Evolutionary conservation across 2,113 vertebrate genomes (phyloP), one percentile per base, ranked within the genome.

Genomic region (Macquaria australasica): DNA sequence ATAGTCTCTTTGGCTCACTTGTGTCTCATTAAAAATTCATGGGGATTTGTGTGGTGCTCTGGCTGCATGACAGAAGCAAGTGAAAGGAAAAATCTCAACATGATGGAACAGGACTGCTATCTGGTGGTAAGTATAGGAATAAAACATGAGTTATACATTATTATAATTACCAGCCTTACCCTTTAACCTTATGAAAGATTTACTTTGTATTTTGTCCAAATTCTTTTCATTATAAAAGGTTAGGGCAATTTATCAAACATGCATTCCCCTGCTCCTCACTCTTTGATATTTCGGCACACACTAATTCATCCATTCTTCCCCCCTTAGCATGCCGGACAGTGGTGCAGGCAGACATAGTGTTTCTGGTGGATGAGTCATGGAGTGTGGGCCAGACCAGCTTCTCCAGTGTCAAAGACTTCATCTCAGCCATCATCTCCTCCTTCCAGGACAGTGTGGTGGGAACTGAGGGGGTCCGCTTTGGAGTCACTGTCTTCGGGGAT

Each of bases 361-460:
- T 98, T 92, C 93, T 98, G 1, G 93, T 97, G 91, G 97, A 97
- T 64, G 96, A 95, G 25, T 97, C 96, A 0, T 93, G 95, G 95
- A 89, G 87, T 0, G 8, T 95, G 0, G 96, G 95, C 20, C 90
- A 84, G 34, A 89, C 51, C 62, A 95, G 93, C 83, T 96, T 96
- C 79, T 73, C 1, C 82, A 85, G 83, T 51, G 87, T 97, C 56
- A 96, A 94, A 87, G 96, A 95, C 86, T 97, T 98, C 80, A 87
- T 98, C 53, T 66, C 91, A 39, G 87, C 88, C 67, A 6, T 94
- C 70, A 71, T 96, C 14, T 88, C 89, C 53, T 95, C 96, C 59
- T 97, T 97, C 63, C 60, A 92, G 72, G 94, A 88, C 0, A 31
- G 39, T 34, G 69, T 81, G 15, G 37, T 93, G 8, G 97, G 96